These are phyloP conservation scores for Nothocercus julius DNA, from an alignment of 2,113 vertebrate genomes.

Conservation along the genomic window DNA sequence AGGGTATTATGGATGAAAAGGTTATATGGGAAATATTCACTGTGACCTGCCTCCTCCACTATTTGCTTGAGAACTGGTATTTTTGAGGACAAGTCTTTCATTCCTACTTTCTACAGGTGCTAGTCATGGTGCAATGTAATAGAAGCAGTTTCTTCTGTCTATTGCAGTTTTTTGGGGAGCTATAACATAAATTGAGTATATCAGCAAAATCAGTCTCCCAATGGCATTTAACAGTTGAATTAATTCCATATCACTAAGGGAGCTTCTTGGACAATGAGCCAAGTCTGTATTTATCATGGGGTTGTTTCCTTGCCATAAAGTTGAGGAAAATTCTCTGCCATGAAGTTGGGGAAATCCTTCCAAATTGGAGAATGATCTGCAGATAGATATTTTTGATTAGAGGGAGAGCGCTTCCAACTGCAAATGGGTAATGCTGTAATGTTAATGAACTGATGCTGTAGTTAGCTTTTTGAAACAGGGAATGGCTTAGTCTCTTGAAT, in stretches of 20 bases:
- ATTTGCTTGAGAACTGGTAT: neutral
- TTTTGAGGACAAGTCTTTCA: neutral
- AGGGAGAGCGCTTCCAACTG: neutral
- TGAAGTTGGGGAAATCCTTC: neutral
- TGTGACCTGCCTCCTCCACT: neutral
- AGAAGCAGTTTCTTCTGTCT: neutral
- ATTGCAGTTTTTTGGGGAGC: neutral
- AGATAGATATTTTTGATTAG: neutral
- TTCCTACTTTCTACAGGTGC: neutral
- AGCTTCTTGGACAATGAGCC: neutral
- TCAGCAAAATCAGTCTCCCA: neutral
- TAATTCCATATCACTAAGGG: neutral
- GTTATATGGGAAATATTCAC: neutral
- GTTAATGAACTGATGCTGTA: neutral
- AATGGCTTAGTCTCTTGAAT: neutral
- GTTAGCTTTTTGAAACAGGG: neutral
- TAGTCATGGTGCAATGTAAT: neutral
- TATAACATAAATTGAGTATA: neutral
- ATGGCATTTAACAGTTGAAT: neutral
- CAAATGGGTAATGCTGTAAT: neutral
- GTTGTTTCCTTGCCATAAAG: neutral
- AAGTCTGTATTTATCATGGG: neutral
- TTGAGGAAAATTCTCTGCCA: neutral
- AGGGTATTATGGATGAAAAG: neutral
- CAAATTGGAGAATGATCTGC: neutral